Evolutionary conservation across 2,113 vertebrate species (phyloP).

Genomic region (Vulpes vulpes): DNA sequence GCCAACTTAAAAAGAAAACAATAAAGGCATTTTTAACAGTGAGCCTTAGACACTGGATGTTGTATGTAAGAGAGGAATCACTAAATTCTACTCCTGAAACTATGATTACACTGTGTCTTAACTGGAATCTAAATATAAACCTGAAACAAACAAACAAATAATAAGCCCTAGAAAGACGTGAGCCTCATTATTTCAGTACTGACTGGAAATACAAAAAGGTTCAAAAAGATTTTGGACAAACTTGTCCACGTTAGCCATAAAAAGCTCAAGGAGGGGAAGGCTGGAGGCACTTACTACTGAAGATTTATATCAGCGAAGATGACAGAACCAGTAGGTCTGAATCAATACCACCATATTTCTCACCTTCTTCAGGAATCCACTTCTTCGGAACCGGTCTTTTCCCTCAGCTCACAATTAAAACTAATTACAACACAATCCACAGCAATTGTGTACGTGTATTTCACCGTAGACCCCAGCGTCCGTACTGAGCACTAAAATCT

Average conservation of each 20-base stretch:
- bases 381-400: background rate
- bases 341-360: background rate
- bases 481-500: background rate
- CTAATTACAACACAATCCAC: background rate
- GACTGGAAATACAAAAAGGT: conserved; percentile 16
- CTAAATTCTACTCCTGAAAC: background rate
- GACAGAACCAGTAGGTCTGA: background rate
- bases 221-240: background rate
- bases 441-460: background rate
- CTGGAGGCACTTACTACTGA: background rate
- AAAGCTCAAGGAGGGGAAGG: background rate
- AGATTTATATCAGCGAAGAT: background rate
- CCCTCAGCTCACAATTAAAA: background rate
- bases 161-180: background rate
- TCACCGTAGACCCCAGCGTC: background rate
- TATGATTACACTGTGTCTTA: background rate
- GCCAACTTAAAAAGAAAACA: background rate
- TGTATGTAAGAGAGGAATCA: background rate
- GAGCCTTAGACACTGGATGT: background rate
- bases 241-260: conserved; percentile 2
- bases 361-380: background rate
- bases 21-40: background rate
- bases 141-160: background rate
- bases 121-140: background rate
- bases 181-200: background rate